Conservation (phyloP, 2,113 vertebrate species). For the Oenanthe melanoleuca region DNA sequence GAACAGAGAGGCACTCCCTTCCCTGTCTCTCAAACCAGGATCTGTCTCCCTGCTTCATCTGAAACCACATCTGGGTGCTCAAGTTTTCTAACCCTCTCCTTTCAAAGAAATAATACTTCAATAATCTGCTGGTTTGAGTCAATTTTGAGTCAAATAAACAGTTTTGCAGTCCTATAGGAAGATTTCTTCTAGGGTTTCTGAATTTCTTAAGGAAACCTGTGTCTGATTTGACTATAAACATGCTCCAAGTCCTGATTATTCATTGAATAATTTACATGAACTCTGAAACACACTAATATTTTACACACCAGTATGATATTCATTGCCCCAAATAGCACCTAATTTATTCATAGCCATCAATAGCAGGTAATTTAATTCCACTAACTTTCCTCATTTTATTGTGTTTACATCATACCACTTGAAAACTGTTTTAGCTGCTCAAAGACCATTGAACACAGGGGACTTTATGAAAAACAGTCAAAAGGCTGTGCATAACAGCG, state of each 20-base stretch:
- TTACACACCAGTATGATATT: not conserved
- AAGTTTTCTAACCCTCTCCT: not conserved
- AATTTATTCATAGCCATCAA: not conserved
- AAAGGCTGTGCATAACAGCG: not conserved
- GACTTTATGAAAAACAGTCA: not conserved
- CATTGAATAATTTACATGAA: not conserved
- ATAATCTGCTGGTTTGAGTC: not conserved
- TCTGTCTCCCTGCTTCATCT: not conserved
- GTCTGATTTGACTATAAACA: not conserved
- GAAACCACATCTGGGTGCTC: not conserved
- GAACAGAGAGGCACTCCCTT: not conserved
- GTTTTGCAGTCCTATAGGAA: not conserved
- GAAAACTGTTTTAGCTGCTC: not conserved
- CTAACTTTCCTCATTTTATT: not conserved
- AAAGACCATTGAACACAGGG: not conserved
- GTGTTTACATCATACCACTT: not conserved
- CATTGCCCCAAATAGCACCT: not conserved
- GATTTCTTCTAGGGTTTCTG: not conserved
- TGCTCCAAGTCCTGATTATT: not conserved
- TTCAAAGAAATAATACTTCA: not conserved
- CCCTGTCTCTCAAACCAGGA: constrained; percentile 2
- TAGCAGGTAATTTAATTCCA: not conserved
- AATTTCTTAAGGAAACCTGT: not conserved
- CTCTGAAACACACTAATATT: not conserved
- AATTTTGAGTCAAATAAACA: not conserved